Base-by-base conservation (phyloP, 2,888 invertebrate species). In the Laspeyria flexula region DNA sequence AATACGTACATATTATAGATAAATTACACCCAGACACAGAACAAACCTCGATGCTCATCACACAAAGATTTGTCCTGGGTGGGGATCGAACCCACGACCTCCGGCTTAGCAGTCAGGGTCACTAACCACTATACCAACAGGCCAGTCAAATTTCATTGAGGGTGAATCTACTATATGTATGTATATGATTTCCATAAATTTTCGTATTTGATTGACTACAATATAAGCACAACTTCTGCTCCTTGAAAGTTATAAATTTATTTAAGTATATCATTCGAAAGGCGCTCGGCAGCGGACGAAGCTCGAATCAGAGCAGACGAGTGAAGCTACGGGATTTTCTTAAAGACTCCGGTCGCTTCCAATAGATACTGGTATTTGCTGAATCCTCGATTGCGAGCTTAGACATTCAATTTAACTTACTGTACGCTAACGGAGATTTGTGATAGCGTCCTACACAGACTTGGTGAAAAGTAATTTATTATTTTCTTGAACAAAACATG, bases 361-460 rank as follows among this genome's bases (percentile, higher is more conserved):
- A 82, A 84, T 82, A 79, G 81, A 83, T 83, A 80, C 79, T 77
- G 75, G 83, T 83, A 85, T 88, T 88, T 88, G 82, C 86, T 83
- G 82, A 86, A 84, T 81, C 83, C 81, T 76, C 80, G 77, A 81
- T 80, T 80, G 81, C 80, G 67, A 82, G 86, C 85, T 85, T 83
- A 85, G 85, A 83, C 84, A 85, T 87, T 88, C 86, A 86, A 88
- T 88, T 88, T 84, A 87, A 88, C 77, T 87, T 84, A 83, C 81
- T 81, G 77, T 74, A 73, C 73, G 73, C 80, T 78, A 80, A 80
- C 81, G 71, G 73, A 82, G 78, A 85, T 85, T 83, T 83, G 77
- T 79, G 77, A 79, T 79, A 71, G 73, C 75, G 73, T 71, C 68
- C 60, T 69, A 61, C 55, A 71, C 72, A 70, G 62, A 64, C 59